phyloP scores from a whole-genome alignment of 2,113 vertebrate genomes.

The Microcebus jonahi region DNA sequence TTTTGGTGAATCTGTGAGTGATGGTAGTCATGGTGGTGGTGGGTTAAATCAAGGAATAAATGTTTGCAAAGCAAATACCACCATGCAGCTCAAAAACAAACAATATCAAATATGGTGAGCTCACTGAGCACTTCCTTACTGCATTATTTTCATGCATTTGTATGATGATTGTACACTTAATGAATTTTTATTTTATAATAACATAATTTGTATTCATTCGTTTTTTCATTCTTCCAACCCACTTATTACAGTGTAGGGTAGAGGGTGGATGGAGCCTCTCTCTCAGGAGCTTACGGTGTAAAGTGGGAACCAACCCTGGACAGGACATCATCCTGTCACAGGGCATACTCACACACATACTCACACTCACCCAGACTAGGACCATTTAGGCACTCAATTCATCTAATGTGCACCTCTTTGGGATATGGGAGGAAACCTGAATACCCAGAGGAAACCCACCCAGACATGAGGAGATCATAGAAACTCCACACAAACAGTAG shows the following conservation, averaged over 20 bases:
- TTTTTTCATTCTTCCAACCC: background rate
- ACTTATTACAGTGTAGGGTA: background rate
- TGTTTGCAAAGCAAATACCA: background rate
- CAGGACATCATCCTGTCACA: background rate
- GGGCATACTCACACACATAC: background rate
- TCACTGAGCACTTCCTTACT: background rate
- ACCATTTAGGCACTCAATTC: background rate
- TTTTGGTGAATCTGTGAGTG: background rate
- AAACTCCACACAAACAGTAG: background rate
- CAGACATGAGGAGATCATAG: background rate
- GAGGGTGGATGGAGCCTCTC: background rate
- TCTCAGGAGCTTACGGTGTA: background rate
- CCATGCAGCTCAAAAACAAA: background rate
- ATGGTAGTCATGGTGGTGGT: background rate
- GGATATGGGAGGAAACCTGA: background rate
- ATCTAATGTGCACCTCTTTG: background rate
- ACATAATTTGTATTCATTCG: background rate
- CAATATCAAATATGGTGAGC: background rate
- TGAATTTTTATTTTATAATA: background rate
- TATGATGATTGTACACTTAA: background rate
- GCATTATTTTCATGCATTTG: background rate
- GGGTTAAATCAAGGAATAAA: background rate
- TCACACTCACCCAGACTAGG: background rate
- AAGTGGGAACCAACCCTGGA: background rate
- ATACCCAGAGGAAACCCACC: background rate